These are phyloP conservation scores for Fopius arisanus DNA, from an alignment of 1,140 invertebrate species.

Conservation along the genomic window DNA sequence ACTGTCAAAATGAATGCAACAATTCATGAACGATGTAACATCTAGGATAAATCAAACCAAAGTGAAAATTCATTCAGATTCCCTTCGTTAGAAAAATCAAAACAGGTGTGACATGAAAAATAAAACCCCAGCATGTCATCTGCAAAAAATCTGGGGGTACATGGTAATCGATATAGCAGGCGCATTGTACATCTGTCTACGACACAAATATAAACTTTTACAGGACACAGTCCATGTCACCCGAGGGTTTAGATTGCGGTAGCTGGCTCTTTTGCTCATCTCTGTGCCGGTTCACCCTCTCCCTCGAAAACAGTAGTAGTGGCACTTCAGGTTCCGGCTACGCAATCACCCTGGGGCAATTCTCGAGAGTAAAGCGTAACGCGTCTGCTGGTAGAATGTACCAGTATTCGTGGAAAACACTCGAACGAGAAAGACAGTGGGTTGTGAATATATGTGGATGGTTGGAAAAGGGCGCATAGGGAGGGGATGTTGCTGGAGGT, in stretches of 20 bases:
- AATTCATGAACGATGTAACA: no score
- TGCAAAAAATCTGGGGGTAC: neutral
- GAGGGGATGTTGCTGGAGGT: no score
- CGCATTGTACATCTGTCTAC: neutral
- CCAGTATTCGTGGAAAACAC: constrained; percentile 15
- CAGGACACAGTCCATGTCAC: constrained; percentile 10
- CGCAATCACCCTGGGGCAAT: constrained; percentile 48
- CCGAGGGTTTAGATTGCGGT: constrained; percentile 7
- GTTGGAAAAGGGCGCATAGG: neutral
- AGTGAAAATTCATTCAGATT: no score
- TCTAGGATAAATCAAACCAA: no score
- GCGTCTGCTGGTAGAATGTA: constrained; percentile 38
- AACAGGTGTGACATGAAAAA: no score
- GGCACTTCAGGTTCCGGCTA: constrained; percentile 29
- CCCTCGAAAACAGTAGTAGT: constrained; percentile 26
- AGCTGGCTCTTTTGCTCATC: constrained; percentile 19
- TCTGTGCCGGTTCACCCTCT: constrained; percentile 10
- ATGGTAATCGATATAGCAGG: constrained; percentile 5
- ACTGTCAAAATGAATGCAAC: no score
- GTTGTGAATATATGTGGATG: neutral
- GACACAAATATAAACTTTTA: constrained; percentile 13
- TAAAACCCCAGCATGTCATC: no score
- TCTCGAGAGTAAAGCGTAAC: constrained; percentile 49
- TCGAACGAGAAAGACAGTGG: constrained; percentile 3
- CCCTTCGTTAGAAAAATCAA: no score